phyloP scores from a whole-genome alignment of 1,140 invertebrate genomes.

The Conopomorpha cramerella region DNA sequence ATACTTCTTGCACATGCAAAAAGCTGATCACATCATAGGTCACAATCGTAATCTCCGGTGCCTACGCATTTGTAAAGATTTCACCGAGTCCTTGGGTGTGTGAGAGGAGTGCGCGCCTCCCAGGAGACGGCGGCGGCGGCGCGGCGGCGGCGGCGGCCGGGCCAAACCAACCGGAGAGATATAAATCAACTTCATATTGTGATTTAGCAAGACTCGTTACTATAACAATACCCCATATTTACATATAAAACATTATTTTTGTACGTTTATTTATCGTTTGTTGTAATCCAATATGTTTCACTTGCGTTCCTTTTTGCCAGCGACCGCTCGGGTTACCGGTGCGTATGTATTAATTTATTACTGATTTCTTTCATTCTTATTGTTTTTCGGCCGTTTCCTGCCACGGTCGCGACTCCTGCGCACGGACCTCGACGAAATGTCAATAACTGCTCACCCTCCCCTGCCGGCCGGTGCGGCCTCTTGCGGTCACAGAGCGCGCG shows the following conservation, averaged over 20 bases:
- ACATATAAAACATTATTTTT: conserved; percentile 55
- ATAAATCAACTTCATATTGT: conserved; percentile 58
- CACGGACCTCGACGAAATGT: no score
- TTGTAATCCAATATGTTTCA: conserved; percentile 35
- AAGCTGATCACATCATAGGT: no score
- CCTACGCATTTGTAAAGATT: no score
- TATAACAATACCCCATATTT: conserved; percentile 52
- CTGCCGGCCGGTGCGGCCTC: no score
- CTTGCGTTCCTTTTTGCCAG: conserved; percentile 18
- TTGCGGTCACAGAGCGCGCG: no score
- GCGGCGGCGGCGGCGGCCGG: conserved; percentile 10
- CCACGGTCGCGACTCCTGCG: no score
- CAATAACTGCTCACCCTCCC: no score
- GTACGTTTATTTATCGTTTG: conserved; percentile 38
- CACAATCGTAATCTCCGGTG: no score
- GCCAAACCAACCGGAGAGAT: conserved; percentile 47
- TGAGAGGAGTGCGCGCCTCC: no score
- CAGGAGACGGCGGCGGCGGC: no score
- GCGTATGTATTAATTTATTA: conserved; percentile 30
- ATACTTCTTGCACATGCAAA: no score
- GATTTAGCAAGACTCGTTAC: conserved; percentile 54
- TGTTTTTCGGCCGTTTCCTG: conserved; percentile 16
- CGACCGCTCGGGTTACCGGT: conserved; percentile 15
- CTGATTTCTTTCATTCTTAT: conserved; percentile 12
- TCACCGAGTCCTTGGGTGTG: no score